These are phyloP conservation scores for Cloeon dipterum DNA, from an alignment of 2,888 invertebrate genomes.

Conservation along the genomic window DNA sequence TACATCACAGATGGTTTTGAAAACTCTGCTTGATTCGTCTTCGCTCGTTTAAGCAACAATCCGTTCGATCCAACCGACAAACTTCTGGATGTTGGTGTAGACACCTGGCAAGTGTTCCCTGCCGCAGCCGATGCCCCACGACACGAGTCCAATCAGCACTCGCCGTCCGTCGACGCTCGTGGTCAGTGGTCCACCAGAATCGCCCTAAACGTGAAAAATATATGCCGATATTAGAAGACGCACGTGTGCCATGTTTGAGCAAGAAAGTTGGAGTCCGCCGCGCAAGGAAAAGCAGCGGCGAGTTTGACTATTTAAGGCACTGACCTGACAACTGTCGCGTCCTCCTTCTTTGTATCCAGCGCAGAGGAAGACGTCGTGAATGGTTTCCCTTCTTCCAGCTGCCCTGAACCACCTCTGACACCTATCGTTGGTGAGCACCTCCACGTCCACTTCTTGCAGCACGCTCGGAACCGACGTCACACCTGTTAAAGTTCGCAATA, in stretches of 20 bases:
- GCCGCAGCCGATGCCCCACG: constrained; percentile 84
- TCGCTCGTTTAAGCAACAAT: constrained; percentile 51
- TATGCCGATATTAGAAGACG: too few species aligned
- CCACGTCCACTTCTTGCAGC: constrained; percentile 29
- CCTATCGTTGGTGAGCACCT: constrained; percentile 64
- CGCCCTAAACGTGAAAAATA: constrained; percentile 21
- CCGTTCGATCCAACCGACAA: constrained; percentile 78
- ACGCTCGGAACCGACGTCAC: constrained; percentile 57
- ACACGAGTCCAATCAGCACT: constrained; percentile 69
- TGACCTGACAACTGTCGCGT: constrained; percentile 27
- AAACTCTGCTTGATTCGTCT: too few species aligned
- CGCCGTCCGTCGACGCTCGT: constrained; percentile 63
- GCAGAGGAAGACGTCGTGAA: constrained; percentile 79
- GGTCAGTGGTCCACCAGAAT: constrained; percentile 74
- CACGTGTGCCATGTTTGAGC: too few species aligned
- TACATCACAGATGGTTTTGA: too few species aligned
- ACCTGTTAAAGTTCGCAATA: too few species aligned
- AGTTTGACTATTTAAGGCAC: too few species aligned
- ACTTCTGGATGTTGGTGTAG: constrained; percentile 80
- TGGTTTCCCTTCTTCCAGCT: constrained; percentile 73
- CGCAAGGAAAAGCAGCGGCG: too few species aligned
- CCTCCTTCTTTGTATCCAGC: constrained; percentile 80
- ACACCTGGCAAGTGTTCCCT: constrained; percentile 75
- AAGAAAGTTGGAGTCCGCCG: too few species aligned
- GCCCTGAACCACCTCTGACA: constrained; percentile 86